phyloP scores from a whole-genome alignment of 2,113 vertebrate species.

The Upupa epops region DNA sequence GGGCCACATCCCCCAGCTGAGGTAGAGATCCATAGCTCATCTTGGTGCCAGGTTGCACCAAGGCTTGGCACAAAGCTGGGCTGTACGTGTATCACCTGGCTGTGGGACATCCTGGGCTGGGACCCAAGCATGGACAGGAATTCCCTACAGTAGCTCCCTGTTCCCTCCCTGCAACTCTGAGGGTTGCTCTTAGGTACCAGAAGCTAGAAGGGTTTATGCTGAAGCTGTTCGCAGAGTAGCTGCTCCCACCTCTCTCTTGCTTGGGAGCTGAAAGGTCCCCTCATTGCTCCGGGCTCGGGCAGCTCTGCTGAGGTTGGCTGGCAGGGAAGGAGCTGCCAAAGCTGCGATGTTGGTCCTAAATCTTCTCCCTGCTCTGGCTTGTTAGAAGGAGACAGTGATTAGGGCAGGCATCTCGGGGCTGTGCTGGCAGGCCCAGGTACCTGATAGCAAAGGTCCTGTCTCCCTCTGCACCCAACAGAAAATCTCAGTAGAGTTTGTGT shows the following conservation, averaged over 20 bases:
- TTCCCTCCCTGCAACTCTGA: rapidly evolving
- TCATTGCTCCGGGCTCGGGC: background rate
- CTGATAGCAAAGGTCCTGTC: background rate
- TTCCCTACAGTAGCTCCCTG: rapidly evolving
- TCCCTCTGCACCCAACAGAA: rapidly evolving
- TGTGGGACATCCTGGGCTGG: background rate
- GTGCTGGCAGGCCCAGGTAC: background rate
- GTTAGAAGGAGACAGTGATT: background rate
- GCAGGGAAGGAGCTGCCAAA: background rate
- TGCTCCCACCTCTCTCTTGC: background rate
- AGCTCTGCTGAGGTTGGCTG: background rate
- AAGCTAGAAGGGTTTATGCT: background rate
- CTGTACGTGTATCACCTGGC: rapidly evolving
- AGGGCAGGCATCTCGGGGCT: rapidly evolving
- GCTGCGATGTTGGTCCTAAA: background rate
- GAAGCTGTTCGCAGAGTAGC: background rate
- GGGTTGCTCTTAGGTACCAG: background rate
- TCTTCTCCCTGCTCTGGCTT: background rate
- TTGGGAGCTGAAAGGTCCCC: background rate
- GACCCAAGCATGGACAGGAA: background rate
- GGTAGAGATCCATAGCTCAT: background rate
- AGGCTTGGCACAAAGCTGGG: background rate
- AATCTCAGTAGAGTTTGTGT: background rate
- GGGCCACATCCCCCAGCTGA: rapidly evolving
- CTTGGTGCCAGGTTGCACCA: rapidly evolving